A percentile compares a stretch with the other conserved stretches of the same genome.
phyloP scores from a whole-genome alignment of 1,140 invertebrate genomes.

The Caerostris extrusa region DNA sequence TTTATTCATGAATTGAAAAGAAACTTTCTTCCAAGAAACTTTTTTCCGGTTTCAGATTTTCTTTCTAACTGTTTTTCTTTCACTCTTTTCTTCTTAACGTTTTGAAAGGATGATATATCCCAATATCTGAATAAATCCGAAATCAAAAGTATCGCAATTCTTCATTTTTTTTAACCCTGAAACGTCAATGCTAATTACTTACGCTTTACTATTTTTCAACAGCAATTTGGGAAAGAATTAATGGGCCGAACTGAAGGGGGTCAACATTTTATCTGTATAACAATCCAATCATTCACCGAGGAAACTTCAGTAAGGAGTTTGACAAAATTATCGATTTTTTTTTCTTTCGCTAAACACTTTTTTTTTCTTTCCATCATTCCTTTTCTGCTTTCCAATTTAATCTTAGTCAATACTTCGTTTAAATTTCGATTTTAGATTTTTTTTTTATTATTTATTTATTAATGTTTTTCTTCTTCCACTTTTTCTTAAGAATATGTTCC shows the following conservation, averaged over 20 bases:
- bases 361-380: neutral
- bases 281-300: conserved; percentile 22
- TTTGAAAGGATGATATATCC: conserved; percentile 2
- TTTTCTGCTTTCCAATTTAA: neutral
- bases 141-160: neutral
- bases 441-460: neutral
- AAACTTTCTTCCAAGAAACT: neutral
- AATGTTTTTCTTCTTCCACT: neutral
- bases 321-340: conserved; percentile 17
- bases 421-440: neutral
- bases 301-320: neutral
- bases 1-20: neutral
- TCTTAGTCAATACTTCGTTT: neutral
- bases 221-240: neutral
- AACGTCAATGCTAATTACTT: conserved; percentile 36
- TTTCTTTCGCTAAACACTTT: neutral
- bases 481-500: neutral
- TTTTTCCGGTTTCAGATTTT: neutral
- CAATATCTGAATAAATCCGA: neutral
- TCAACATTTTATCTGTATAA: conserved; percentile 29
- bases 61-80: neutral
- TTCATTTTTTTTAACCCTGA: neutral
- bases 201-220: conserved; percentile 31
- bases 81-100: neutral
- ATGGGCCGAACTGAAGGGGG: conserved; percentile 23